These are phyloP conservation scores for Chrysolina americana DNA, from an alignment of 2,888 invertebrate species.

Conservation along the genomic window DNA sequence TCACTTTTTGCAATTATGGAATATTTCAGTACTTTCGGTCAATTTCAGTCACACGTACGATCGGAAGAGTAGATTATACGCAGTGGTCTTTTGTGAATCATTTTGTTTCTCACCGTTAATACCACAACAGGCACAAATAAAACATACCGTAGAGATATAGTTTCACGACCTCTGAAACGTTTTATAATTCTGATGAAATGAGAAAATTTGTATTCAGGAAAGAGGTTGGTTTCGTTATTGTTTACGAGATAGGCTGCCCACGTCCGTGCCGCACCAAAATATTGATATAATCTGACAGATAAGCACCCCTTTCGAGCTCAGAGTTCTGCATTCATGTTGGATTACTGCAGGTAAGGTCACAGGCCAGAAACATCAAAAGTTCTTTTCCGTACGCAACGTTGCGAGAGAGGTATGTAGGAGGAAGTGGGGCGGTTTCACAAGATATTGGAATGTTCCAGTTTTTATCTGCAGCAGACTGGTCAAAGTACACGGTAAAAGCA, in stretches of 20 bases:
- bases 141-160: conserved; percentile 13
- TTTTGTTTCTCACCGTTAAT: background rate
- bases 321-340: conserved; percentile 54
- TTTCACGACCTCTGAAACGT: conserved; percentile 32
- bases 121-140: background rate
- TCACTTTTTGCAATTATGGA: too few species aligned
- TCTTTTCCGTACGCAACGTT: conserved; percentile 10
- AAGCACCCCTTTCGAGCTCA: conserved; percentile 58
- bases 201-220: conserved; percentile 67
- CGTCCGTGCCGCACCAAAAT: conserved; percentile 65
- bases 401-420: conserved; percentile 8
- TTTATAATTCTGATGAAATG: conserved; percentile 64
- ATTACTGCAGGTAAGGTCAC: conserved; percentile 53
- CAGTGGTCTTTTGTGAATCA: background rate
- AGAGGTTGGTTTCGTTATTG: conserved; percentile 60
- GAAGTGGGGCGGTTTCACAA: conserved; percentile 3
- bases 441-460: background rate
- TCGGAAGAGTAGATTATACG: too few species aligned
- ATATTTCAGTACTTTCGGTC: too few species aligned
- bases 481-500: too few species aligned
- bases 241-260: conserved; percentile 66
- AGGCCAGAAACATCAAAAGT: conserved; percentile 50
- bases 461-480: background rate
- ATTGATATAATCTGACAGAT: conserved; percentile 68
- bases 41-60: too few species aligned